These are phyloP conservation scores for Steinernema carpocapsae DNA, from an alignment of 2,888 invertebrate species.

Conservation along the genomic window DNA sequence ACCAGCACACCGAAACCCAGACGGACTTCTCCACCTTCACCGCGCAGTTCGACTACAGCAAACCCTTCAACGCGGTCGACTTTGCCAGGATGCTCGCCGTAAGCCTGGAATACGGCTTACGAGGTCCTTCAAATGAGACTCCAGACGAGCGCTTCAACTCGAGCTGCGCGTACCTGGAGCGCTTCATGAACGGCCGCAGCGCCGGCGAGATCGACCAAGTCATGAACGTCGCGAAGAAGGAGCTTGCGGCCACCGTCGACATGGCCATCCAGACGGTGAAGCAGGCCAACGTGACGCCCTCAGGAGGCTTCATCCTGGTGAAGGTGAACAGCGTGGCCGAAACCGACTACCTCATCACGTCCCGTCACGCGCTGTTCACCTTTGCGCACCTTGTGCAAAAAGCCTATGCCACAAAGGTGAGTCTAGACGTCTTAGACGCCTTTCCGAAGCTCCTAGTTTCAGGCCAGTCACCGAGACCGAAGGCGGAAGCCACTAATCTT, in stretches of 20 bases:
- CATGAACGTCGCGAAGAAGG: background rate
- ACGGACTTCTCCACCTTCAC: constrained; percentile 62
- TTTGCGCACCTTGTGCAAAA: constrained; percentile 15
- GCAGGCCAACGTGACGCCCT: constrained; percentile 18
- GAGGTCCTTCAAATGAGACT: background rate
- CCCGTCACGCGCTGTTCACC: constrained; percentile 17
- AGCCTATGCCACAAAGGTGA: background rate
- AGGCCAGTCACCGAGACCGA: constrained; percentile 8
- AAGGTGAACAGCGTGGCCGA: background rate
- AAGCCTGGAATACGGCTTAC: constrained; percentile 42
- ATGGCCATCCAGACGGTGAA: constrained; percentile 23
- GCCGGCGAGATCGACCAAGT: background rate
- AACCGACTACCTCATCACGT: background rate
- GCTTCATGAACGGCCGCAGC: constrained; percentile 2
- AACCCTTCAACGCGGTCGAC: constrained; percentile 57
- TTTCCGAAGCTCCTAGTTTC: background rate
- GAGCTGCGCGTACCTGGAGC: background rate
- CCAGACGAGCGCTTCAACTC: constrained; percentile 9
- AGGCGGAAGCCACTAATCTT: constrained; percentile 10
- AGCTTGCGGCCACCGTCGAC: background rate
- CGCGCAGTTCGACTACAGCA: constrained; percentile 57
- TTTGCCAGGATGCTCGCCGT: constrained; percentile 55
- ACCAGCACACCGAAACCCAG: constrained; percentile 44
- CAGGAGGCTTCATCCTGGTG: constrained; percentile 13
- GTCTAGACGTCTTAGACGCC: too few relatives aligned